A percentile compares a stretch with the other conserved stretches of the same genome.
These are phyloP conservation scores for Hymenopus coronatus DNA, from an alignment of 2,888 invertebrate genomes.

Conservation along the genomic window DNA sequence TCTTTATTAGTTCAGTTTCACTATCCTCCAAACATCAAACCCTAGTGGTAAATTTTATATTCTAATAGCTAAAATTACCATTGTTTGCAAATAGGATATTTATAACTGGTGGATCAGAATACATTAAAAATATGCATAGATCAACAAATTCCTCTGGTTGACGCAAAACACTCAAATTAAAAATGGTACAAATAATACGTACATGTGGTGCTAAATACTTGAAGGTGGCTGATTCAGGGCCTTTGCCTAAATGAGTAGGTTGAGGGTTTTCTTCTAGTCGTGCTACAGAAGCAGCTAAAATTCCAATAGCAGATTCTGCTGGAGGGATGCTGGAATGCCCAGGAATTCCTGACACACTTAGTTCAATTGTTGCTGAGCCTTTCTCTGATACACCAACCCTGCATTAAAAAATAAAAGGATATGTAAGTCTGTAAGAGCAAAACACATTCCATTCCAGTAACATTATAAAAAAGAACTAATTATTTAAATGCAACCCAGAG, in stretches of 20 bases:
- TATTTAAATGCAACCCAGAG: no score
- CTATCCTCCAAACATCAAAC: no score
- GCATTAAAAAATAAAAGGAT: neutral
- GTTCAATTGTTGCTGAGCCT: conserved; percentile 45
- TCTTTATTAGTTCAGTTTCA: no score
- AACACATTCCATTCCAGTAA: no score
- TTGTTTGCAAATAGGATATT: neutral
- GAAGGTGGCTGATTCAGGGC: conserved; percentile 36
- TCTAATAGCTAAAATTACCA: no score
- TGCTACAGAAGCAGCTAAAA: conserved; percentile 47
- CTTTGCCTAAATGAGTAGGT: conserved; percentile 44
- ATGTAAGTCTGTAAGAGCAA: neutral
- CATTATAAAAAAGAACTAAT: no score
- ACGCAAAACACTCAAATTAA: neutral
- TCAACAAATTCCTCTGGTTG: no score
- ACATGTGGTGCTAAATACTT: conserved; percentile 37
- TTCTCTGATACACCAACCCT: conserved; percentile 51
- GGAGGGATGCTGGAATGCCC: conserved; percentile 53
- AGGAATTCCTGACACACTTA: conserved; percentile 44
- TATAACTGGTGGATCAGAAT: neutral
- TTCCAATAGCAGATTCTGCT: conserved; percentile 47
- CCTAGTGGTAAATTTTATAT: no score
- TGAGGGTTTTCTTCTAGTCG: conserved; percentile 47
- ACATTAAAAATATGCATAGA: no score
- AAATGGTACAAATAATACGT: conserved; percentile 16